phyloP scores from a whole-genome alignment of 2,113 vertebrate species.

The Notechis scutatus region DNA sequence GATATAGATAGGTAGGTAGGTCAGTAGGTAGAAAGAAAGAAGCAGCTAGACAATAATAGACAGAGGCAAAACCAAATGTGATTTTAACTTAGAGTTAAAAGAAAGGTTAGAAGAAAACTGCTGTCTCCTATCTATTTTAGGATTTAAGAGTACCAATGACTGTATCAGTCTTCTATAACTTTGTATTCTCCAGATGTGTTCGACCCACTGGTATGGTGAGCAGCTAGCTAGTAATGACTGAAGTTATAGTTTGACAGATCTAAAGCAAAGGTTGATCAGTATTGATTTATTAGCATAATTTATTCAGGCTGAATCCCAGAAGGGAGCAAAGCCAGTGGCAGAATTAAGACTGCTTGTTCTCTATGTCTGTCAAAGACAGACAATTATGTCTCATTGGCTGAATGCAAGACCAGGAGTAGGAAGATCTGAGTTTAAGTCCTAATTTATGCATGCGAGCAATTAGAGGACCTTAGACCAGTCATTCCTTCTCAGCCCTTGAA shows the following conservation, averaged over 20 bases:
- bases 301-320: slow-evolving; percentile 42
- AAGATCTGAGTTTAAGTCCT: neutral
- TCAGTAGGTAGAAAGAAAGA: neutral
- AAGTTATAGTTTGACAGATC: neutral
- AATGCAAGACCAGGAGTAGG: neutral
- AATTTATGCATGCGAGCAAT: neutral
- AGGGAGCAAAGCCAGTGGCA: slow-evolving; percentile 43
- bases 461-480: neutral
- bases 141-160: neutral
- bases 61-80: neutral
- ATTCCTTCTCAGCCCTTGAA: neutral
- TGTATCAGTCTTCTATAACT: slow-evolving; percentile 20
- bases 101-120: slow-evolving; percentile 1
- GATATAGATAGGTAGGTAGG: no score
- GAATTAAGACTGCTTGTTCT: neutral
- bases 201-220: slow-evolving; percentile 3
- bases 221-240: neutral
- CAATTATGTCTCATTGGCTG: neutral
- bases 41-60: neutral
- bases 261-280: neutral
- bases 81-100: slow-evolving; percentile 41
- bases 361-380: neutral
- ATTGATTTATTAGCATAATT: neutral
- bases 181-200: slow-evolving; percentile 53
- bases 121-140: neutral